A percentile compares a stretch with the other conserved stretches of the same genome.
Evolutionary conservation across 2,888 invertebrate genomes (phyloP).

Genomic region (Ommatoiulus sabulosus): DNA sequence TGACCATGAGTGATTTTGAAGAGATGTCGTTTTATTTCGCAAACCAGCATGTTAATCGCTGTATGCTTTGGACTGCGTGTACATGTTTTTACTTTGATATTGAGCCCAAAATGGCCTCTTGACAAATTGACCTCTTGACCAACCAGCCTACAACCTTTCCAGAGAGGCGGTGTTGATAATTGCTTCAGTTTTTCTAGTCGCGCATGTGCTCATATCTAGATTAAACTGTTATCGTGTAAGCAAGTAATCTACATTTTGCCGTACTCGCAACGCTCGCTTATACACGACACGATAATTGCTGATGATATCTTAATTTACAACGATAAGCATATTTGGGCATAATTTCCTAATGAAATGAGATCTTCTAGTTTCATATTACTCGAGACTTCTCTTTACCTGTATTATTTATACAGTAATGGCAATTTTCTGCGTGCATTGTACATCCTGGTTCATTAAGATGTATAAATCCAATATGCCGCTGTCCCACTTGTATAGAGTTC

Average conservation of each 20-base stretch:
- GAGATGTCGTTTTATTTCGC: no score
- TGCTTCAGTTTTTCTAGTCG: background rate
- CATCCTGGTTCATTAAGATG: background rate
- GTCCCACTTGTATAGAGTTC: background rate
- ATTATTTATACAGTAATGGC: background rate
- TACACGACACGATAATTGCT: background rate
- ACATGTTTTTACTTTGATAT: background rate
- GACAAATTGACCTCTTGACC: background rate
- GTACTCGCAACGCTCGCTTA: background rate
- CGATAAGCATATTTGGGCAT: background rate
- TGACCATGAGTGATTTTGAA: no score
- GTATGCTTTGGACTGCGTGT: background rate
- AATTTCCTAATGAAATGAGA: background rate
- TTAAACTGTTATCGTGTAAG: background rate
- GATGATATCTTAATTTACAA: background rate
- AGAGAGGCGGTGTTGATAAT: background rate
- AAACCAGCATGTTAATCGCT: background rate
- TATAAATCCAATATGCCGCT: background rate
- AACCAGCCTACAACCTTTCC: background rate
- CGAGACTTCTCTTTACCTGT: background rate
- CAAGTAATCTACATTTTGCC: background rate
- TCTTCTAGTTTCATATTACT: background rate
- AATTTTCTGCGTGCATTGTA: background rate
- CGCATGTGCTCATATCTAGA: no score
- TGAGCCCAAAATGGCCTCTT: background rate